Percentiles rank a stretch among this genome's conserved stretches.
Evolutionary conservation across 2,888 invertebrate genomes (phyloP).

Genomic region (Hecatera dysodea): DNA sequence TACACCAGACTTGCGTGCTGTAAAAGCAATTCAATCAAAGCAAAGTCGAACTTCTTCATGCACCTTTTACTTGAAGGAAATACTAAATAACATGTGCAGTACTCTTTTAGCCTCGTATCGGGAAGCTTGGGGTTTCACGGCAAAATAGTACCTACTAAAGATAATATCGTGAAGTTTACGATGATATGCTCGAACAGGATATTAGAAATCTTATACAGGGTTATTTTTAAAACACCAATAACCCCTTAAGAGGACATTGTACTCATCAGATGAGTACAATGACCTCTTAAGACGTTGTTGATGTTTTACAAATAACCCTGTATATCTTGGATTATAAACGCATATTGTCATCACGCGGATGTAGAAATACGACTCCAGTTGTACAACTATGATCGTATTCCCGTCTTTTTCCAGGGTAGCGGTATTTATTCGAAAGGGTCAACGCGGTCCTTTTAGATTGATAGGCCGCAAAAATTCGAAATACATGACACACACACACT

Average conservation of each 20-base stretch:
- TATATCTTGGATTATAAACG: conserved; percentile 11
- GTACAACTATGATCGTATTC: background rate
- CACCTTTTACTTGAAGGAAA: conserved; percentile 49
- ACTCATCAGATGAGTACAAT: no score
- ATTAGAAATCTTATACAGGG: conserved; percentile 60
- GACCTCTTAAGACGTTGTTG: no score
- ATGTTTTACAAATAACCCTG: no score
- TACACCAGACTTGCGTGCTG: background rate
- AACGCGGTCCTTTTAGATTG: no score
- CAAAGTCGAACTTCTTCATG: conserved; percentile 34
- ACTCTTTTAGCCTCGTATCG: conserved; percentile 30
- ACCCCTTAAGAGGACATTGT: no score
- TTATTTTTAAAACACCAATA: no score
- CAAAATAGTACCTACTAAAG: conserved; percentile 47
- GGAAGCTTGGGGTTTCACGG: conserved; percentile 26
- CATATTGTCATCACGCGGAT: background rate
- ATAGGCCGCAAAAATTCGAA: no score
- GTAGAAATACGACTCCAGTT: background rate
- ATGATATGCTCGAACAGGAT: conserved; percentile 57
- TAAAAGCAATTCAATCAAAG: conserved; percentile 46
- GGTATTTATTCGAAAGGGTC: no score
- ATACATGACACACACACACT: no score
- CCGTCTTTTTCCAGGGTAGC: background rate
- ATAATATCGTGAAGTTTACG: conserved; percentile 57
- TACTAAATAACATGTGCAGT: conserved; percentile 50